Percentiles rank a stretch among this genome's conserved stretches.
phyloP scores from a whole-genome alignment of 2,888 invertebrate genomes.

The Eremobia ochroleuca region DNA sequence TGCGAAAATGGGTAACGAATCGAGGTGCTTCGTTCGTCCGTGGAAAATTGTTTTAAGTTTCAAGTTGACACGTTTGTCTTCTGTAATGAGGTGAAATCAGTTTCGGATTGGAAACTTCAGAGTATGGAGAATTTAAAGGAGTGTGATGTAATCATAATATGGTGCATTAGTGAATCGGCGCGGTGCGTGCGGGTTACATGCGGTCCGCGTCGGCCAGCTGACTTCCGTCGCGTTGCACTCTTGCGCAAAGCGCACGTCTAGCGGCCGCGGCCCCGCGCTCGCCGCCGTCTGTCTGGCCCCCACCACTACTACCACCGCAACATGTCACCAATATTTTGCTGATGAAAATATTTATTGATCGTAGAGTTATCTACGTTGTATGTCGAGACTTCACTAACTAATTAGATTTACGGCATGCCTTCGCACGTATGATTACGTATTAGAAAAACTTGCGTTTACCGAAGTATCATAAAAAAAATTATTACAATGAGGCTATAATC shows the following conservation, averaged over 20 bases:
- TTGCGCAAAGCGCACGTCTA: constrained; percentile 77
- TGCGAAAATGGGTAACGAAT: constrained; percentile 75
- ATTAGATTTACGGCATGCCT: constrained; percentile 59
- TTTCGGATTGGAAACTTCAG: constrained; percentile 73
- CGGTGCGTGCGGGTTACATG: constrained; percentile 53
- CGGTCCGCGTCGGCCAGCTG: constrained; percentile 77
- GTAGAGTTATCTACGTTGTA: constrained; percentile 38
- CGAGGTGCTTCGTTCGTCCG: constrained; percentile 70
- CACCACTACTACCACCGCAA: constrained; percentile 63
- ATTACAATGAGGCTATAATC: constrained; percentile 52
- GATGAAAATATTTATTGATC: constrained; percentile 62
- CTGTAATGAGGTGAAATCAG: constrained; percentile 74
- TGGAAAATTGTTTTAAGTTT: constrained; percentile 79
- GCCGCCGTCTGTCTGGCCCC: constrained; percentile 63
- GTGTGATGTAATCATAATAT: constrained; percentile 35
- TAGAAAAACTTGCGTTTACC: constrained; percentile 35
- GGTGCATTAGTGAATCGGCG: constrained; percentile 58
- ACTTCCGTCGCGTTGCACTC: constrained; percentile 80
- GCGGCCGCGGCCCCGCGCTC: constrained; percentile 55
- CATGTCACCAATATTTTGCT: constrained; percentile 54
- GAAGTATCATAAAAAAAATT: constrained; percentile 43
- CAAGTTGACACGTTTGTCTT: constrained; percentile 77
- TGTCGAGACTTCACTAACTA: constrained; percentile 45
- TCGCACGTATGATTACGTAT: constrained; percentile 57
- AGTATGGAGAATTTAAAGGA: constrained; percentile 60